Percentiles rank a stretch among this genome's conserved stretches.
These are phyloP conservation scores for Bombus sibiricus DNA, from an alignment of 1,140 invertebrate species.

Conservation along the genomic window DNA sequence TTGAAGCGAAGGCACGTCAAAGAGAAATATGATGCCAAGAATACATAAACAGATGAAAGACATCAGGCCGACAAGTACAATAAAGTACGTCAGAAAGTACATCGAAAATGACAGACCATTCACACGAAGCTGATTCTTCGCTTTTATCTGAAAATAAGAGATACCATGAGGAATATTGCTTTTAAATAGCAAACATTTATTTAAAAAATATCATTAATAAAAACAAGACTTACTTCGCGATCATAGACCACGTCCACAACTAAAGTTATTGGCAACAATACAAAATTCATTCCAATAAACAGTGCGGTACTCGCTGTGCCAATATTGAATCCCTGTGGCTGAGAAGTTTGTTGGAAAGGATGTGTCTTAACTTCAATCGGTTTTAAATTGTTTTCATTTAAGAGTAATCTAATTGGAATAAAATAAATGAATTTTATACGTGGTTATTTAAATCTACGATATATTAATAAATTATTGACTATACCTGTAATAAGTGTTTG, in stretches of 20 bases:
- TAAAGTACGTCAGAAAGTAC: constrained; percentile 91
- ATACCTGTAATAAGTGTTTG: constrained; percentile 88
- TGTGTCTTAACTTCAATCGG: constrained; percentile 84
- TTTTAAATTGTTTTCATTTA: constrained; percentile 64
- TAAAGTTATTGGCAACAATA: constrained; percentile 89
- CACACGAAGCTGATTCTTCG: constrained; percentile 91
- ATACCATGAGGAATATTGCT: background rate
- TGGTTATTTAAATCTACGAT: background rate
- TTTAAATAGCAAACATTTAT: background rate
- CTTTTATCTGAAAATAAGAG: constrained; percentile 86
- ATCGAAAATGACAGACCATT: constrained; percentile 90
- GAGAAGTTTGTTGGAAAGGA: constrained; percentile 88
- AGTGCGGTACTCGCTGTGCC: constrained; percentile 88
- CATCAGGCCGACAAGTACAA: constrained; percentile 88
- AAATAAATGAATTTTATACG: constrained; percentile 8
- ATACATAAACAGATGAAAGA: constrained; percentile 86
- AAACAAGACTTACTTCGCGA: constrained; percentile 86
- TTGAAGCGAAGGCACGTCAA: constrained; percentile 87
- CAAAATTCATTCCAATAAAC: constrained; percentile 91
- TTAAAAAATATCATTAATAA: background rate
- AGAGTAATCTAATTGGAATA: constrained; percentile 67
- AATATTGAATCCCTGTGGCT: constrained; percentile 87
- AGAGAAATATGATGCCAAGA: constrained; percentile 87
- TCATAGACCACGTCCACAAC: constrained; percentile 93
- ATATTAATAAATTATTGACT: constrained; percentile 44